Percentiles rank a stretch among this genome's conserved stretches.
phyloP scores from a whole-genome alignment of 2,113 vertebrate genomes.

The Corythornis cristatus region DNA sequence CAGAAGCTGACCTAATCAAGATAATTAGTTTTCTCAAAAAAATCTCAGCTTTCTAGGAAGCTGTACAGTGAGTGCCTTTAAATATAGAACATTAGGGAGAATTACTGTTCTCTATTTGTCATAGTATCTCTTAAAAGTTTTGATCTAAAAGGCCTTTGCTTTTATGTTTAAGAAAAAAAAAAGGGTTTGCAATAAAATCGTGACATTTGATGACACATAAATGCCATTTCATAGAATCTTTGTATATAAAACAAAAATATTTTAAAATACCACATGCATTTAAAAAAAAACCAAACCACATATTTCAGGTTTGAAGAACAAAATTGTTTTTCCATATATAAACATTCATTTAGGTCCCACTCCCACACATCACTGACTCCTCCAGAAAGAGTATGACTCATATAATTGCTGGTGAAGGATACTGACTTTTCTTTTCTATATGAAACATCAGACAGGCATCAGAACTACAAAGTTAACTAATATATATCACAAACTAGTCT shows the following conservation, averaged over 20 bases:
- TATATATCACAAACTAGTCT: background rate
- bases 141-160: constrained; percentile 43
- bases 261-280: constrained; percentile 33
- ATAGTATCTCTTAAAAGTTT: constrained; percentile 10
- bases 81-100: background rate
- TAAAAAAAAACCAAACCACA: background rate
- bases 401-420: constrained; percentile 6
- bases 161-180: too few species aligned
- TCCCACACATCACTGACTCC: constrained; percentile 17
- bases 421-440: constrained; percentile 30
- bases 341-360: constrained; percentile 33
- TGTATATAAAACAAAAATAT: constrained; percentile 36
- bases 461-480: constrained; percentile 7
- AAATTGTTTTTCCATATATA: constrained; percentile 49
- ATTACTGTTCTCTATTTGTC: constrained; percentile 6
- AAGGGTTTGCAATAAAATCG: constrained; percentile 6
- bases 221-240: background rate
- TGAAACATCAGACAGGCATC: background rate
- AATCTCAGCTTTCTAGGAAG: background rate
- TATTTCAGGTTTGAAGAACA: constrained; percentile 49
- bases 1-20: background rate
- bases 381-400: constrained; percentile 28
- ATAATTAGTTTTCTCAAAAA: background rate
- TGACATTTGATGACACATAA: constrained; percentile 33
- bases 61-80: background rate